Percentiles rank a stretch among this genome's conserved stretches.
These are phyloP conservation scores for Eubucco bourcierii DNA, from an alignment of 2,113 vertebrate species.

Conservation along the genomic window DNA sequence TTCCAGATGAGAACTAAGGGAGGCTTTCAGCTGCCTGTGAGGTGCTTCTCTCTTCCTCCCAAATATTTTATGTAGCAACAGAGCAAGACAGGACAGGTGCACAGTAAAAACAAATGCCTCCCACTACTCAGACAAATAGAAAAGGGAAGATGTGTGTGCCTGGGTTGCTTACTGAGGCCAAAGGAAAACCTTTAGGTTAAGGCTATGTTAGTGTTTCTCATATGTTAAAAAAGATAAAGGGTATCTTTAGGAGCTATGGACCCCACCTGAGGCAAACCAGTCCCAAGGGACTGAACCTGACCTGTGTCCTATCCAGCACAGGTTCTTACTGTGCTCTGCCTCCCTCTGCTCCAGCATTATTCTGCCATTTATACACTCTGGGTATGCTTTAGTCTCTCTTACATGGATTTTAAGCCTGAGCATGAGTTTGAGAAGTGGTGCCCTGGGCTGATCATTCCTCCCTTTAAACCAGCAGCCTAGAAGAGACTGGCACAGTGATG, in stretches of 20 bases:
- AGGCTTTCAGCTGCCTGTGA: not conserved
- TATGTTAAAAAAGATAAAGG: not conserved
- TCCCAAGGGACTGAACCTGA: not conserved
- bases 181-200: not conserved
- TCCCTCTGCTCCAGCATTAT: not conserved
- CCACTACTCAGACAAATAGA: not conserved
- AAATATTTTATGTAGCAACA: rapidly evolving
- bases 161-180: not conserved
- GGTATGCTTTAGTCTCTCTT: not conserved
- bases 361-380: not conserved
- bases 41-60: not conserved
- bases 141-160: not conserved
- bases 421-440: not conserved
- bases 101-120: not conserved
- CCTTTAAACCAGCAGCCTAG: not conserved
- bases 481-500: not conserved
- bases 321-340: not conserved
- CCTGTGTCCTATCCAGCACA: not conserved
- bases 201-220: not conserved
- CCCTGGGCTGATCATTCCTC: not conserved
- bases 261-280: rapidly evolving
- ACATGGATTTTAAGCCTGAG: not conserved
- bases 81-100: not conserved
- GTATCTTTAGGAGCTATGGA: not conserved
- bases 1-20: not conserved